phyloP scores from a whole-genome alignment of 2,888 invertebrate genomes.

The Polyploca ridens region DNA sequence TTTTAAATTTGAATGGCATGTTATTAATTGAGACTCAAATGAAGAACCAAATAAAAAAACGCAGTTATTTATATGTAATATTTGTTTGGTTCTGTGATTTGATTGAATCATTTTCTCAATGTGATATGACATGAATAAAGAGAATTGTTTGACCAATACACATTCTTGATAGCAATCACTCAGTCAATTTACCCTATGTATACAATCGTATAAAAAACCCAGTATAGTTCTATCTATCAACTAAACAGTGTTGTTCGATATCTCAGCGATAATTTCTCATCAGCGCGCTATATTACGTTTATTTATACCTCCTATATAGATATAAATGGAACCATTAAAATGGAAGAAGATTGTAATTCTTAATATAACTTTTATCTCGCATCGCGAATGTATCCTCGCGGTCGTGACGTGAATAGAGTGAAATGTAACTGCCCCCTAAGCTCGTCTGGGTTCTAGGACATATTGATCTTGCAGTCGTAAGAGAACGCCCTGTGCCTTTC shows the following conservation, averaged over 20 bases:
- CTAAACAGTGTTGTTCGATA: too few relatives aligned
- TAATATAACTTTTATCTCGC: slow-evolving; percentile 50
- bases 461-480: not conserved
- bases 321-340: slow-evolving; percentile 47
- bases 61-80: too few relatives aligned
- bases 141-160: too few relatives aligned
- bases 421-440: slow-evolving; percentile 5
- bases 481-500: not conserved
- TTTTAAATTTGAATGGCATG: slow-evolving; percentile 35
- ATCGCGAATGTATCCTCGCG: slow-evolving; percentile 31
- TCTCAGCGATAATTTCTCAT: not conserved
- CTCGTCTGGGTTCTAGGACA: not conserved
- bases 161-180: too few relatives aligned
- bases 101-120: too few relatives aligned
- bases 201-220: too few relatives aligned
- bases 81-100: too few relatives aligned
- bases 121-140: too few relatives aligned
- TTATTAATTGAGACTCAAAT: too few relatives aligned
- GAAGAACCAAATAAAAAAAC: too few relatives aligned
- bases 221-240: too few relatives aligned
- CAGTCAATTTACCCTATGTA: too few relatives aligned
- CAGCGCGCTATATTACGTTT: slow-evolving; percentile 11
- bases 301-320: slow-evolving; percentile 32
- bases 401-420: slow-evolving; percentile 39
- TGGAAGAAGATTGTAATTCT: slow-evolving; percentile 38